Base-by-base conservation (phyloP, 2,113 vertebrate species). In the Vidua macroura region DNA sequence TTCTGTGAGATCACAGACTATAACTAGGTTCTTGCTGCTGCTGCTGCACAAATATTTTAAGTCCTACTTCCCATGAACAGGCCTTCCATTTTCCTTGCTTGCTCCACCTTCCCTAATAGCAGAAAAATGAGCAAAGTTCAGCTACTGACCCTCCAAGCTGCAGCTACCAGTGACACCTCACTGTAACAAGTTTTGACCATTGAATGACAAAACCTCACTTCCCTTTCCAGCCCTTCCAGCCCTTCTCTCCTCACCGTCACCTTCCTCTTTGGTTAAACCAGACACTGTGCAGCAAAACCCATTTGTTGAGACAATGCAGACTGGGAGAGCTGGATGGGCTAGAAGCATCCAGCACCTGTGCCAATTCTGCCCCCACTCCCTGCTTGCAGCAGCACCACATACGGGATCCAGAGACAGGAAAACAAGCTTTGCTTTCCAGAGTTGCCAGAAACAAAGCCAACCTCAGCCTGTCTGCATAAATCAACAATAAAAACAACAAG, bases 391-490 rank as follows among this genome's bases (percentile, higher is more conserved):
- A 69, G 83, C 62, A 59, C 35, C 62, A n/a, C 48, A 8, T 23
- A 15, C 0, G 0, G 28, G 30, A 85, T 43, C 27, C 87, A 87
- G 77, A 37, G 11, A 31, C 12, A 24, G 0, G 0, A 86, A 83
- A 90, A 39, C 37, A 80, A 48, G 31, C 52, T 86, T 77, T 74
- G 72, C 83, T 74, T 88, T 63, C 88, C 85, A 69, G 62, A 85
- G n/a, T 16, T 85, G 13, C 55, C 46, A 83, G 53, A 90, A 90
- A 64, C 56, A 82, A 94, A 94, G 75, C 62, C 92, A 94, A 14
- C 43, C 2, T 0, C 90, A 91, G 82, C 33, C 66, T 51, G 30
- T 46, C 64, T 87, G 72, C 58, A 80, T 37, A 62, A 85, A 73
- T 62, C 75, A 90, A 53, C 66, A 89, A 46, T 46, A 35, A 10